Conservation (phyloP, 1,140 invertebrate genomes). For the Venturia canescens region DNA sequence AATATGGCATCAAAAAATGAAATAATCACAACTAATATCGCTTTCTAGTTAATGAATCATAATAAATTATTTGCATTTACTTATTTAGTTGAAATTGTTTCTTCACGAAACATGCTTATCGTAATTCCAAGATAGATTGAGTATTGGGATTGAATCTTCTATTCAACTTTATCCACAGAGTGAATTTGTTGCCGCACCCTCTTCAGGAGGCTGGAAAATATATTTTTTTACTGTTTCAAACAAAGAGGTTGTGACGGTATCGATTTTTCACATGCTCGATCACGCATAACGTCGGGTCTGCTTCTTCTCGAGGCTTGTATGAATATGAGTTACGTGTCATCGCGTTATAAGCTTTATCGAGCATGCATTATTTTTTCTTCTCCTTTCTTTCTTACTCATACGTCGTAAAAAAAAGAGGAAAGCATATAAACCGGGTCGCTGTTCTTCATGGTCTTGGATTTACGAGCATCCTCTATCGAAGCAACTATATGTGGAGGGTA, state of each 20-base stretch:
- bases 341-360: conserved; percentile 24
- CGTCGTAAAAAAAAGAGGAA: conserved; percentile 7
- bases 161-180: too few relatives aligned
- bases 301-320: background rate
- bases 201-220: background rate
- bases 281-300: conserved; percentile 43
- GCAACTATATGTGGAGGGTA: background rate
- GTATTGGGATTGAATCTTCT: too few relatives aligned
- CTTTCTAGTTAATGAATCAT: too few relatives aligned
- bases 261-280: conserved; percentile 46
- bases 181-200: background rate
- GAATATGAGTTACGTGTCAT: background rate
- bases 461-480: conserved; percentile 9
- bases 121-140: too few relatives aligned
- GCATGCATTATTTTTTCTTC: background rate
- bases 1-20: too few relatives aligned
- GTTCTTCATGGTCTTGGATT: conserved; percentile 30
- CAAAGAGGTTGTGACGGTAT: conserved; percentile 45
- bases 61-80: too few relatives aligned
- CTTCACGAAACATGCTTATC: too few relatives aligned
- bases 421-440: conserved; percentile 3
- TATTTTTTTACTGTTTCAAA: conserved; percentile 33
- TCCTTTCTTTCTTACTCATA: conserved; percentile 2
- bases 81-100: too few relatives aligned
- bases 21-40: too few relatives aligned